Evolutionary conservation across 2,797 vertebrate genomes (phyloP), one percentile per base, ranked within the genome.

Genomic region (Macrochelys suwanniensis): DNA sequence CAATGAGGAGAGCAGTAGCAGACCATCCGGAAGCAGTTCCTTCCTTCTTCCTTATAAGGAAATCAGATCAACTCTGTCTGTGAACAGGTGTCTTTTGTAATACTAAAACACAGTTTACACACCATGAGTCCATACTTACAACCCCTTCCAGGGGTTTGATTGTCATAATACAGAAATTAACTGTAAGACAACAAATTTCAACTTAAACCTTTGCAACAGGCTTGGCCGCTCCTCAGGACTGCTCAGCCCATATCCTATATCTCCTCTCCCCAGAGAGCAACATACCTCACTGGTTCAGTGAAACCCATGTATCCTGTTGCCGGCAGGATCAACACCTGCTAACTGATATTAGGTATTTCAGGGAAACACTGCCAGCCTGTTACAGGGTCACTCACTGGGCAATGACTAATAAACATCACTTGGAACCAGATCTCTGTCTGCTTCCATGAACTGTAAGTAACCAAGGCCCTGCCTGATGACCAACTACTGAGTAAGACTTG

Each of bases 401-500:
- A 5, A 26, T 80, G 16, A 68, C 3, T 25, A 68, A 91, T 19
- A 74, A 0, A 45, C 8, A 21, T 4, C 8, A 42, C 7, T 6
- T 49, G 74, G 47, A 77, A 76, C 37, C 28, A 57, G 71, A 54
- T 47, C 71, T n/a, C 65, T n/a, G 49, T 68, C 7, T 80, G n/a
- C 31, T 53, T 80, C 59, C 31, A 80, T 37, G 51, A 88, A 88
- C 50, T 4, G 13, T 19, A 59, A 87, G 47, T 57, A 87, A 50
- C 7, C 23, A 57, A 82, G 42, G 37, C 7, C 47, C n/a, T 59
- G 6, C 59, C 17, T 53, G 49, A 54, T 90, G 42, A 28, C 7
- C n/a, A 80, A 68, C 0, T 0, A n/a, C 0, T 61, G 54, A 65
- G 88, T 85, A 74, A 51, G 50, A 45, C 42, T 51, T 71, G 33